Evolutionary conservation across 2,797 vertebrate genomes (phyloP).

Genomic region (Phoebastria nigripes): DNA sequence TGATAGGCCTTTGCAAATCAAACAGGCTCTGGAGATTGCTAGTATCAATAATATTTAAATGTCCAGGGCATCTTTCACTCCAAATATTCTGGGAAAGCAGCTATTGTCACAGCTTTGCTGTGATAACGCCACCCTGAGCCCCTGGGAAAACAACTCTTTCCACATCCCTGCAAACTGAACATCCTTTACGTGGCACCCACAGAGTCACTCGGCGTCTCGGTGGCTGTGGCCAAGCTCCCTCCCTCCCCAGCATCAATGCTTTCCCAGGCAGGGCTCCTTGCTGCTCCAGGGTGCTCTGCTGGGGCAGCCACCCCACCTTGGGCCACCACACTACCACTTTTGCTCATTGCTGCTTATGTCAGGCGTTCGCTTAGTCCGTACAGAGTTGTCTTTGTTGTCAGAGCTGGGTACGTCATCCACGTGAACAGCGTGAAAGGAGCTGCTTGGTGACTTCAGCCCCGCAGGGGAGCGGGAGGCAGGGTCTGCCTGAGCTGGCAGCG

Average conservation of each 20-base stretch:
- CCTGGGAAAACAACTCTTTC: neutral
- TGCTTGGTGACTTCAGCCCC: neutral
- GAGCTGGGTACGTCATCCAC: neutral
- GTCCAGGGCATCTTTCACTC: neutral
- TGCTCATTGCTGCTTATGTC: neutral
- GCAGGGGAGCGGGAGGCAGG: neutral
- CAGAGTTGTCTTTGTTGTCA: neutral
- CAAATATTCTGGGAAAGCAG: neutral
- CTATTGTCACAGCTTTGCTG: neutral
- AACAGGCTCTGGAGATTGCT: neutral
- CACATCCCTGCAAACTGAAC: neutral
- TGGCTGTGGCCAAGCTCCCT: neutral
- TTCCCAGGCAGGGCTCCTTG: neutral
- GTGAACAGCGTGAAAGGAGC: neutral
- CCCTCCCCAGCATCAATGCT: neutral
- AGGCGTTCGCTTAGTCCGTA: fast-evolving
- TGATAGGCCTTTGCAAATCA: neutral
- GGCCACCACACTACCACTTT: neutral
- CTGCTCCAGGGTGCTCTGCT: fast-evolving
- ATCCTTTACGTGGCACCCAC: neutral
- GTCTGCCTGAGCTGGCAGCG: neutral
- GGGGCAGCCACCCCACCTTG: neutral
- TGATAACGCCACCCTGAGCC: neutral
- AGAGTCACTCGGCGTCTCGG: neutral
- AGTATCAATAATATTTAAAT: slow-evolving; percentile 23